A percentile compares a stretch with the other conserved stretches of the same genome.
These are phyloP conservation scores for Lepus townsendii DNA, from an alignment of 2,797 vertebrate genomes.

Conservation along the genomic window DNA sequence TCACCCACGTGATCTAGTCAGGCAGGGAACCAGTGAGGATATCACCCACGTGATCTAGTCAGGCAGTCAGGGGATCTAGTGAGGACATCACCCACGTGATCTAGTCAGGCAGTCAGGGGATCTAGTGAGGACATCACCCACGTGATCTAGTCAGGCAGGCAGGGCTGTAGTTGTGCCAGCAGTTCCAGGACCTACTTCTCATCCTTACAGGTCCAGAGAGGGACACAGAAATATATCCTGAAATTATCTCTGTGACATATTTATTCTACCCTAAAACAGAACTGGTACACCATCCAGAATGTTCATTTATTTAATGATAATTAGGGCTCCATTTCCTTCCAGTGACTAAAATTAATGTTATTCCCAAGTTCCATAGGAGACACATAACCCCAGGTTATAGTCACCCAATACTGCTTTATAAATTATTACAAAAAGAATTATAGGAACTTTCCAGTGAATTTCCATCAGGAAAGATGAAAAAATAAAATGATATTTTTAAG, in stretches of 20 bases:
- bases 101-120: background rate
- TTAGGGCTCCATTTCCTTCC: background rate
- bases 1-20: background rate
- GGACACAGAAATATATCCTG: background rate
- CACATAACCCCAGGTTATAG: background rate
- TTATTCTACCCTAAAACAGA: background rate
- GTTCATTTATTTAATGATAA: background rate
- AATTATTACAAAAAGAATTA: constrained; percentile 25
- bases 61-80: background rate
- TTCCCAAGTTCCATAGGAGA: background rate
- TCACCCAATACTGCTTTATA: background rate
- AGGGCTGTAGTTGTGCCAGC: background rate
- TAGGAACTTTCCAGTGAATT: constrained; percentile 38
- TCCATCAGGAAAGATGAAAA: constrained; percentile 27
- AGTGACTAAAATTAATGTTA: background rate
- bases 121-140: background rate
- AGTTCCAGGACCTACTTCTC: background rate
- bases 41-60: background rate
- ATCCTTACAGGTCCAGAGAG: background rate
- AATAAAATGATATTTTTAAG: background rate
- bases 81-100: background rate
- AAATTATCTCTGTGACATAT: background rate
- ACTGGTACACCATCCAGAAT: background rate
- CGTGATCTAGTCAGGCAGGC: background rate
- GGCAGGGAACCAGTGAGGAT: background rate